Evolutionary conservation across 1,140 invertebrate genomes (phyloP), one percentile per base, ranked within the genome.

Genomic region (Drosophila neocordata): DNA sequence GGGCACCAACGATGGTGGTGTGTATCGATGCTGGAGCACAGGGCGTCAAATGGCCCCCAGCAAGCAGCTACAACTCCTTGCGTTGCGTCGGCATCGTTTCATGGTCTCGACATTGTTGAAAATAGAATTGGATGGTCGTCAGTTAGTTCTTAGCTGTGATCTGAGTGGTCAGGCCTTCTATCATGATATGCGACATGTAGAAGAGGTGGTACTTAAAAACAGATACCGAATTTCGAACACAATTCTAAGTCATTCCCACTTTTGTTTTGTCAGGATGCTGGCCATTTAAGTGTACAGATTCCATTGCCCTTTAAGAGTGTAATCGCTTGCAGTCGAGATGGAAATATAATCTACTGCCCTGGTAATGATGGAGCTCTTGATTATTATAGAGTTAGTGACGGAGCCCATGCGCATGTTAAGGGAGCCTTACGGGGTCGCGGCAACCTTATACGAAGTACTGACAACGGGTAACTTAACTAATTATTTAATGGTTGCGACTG

Each of bases 261-360:
- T 63, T 4, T 44, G 0, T n/a, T 5, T 13, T 15, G 2, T 8
- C n/a, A 91, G 90, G 88, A 91, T 34, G 65, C 65, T 12, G 66
- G 69, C 1, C 79, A 83, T 48, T 56, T 89, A 9, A 77, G 90
- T 62, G 71, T 90, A 15, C 80, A 89, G 62, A 91, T 91, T 5
- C 90, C 90, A 2, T 34, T 91, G 31, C 90, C 90, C 0, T 91
- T 91, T n/a, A 91, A 90, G 60, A 91, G 87, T 27, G 69, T 71
- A 4, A 72, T 91, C 0, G 79, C 84, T 13, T 88, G 88, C 65
- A 84, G 84, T 1, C 69, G 73, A 4, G 69, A 91, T 55, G 88
- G 70, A 2, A 81, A 76, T 13, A 66, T 90, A 7, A 88, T 91
- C 8, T 91, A 79, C 37, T 84, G 79, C 44, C 90, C 90, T 0